Conservation (phyloP, 2,113 vertebrate species). For the Halichoerus grypus region DNA sequence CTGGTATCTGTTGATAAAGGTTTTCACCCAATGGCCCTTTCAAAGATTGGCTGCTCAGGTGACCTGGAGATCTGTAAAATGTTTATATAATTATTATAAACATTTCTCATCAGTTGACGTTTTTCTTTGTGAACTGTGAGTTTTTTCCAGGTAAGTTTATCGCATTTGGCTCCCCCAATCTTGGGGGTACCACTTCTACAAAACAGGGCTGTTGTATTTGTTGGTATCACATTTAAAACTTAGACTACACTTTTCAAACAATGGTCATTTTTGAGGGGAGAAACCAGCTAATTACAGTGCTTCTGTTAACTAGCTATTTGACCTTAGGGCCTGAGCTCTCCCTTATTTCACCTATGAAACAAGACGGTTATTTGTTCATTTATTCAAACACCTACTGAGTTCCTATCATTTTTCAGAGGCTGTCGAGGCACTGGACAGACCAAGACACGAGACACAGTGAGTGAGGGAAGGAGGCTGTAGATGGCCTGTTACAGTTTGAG, state of each 20-base stretch:
- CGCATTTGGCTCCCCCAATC: background rate
- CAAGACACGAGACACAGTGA: background rate
- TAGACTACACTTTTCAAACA: background rate
- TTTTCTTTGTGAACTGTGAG: background rate
- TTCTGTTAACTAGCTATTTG: slow-evolving; percentile 13
- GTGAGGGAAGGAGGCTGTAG: background rate
- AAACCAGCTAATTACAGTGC: slow-evolving; percentile 20
- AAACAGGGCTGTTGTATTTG: background rate
- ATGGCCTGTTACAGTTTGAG: background rate
- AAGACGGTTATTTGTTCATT: background rate
- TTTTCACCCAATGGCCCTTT: background rate
- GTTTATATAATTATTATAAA: background rate
- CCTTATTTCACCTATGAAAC: slow-evolving; percentile 27
- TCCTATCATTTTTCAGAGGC: background rate
- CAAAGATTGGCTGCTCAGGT: background rate
- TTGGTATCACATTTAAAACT: background rate
- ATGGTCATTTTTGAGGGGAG: background rate
- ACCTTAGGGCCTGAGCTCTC: background rate
- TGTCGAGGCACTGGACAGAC: background rate
- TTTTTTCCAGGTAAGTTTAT: slow-evolving; percentile 36
- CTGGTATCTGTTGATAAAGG: background rate
- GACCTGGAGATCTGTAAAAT: background rate
- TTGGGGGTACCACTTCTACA: background rate
- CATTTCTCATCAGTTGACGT: background rate
- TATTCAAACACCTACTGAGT: background rate